Base-by-base conservation (phyloP, 2,113 vertebrate species). In the Lycaon pictus region DNA sequence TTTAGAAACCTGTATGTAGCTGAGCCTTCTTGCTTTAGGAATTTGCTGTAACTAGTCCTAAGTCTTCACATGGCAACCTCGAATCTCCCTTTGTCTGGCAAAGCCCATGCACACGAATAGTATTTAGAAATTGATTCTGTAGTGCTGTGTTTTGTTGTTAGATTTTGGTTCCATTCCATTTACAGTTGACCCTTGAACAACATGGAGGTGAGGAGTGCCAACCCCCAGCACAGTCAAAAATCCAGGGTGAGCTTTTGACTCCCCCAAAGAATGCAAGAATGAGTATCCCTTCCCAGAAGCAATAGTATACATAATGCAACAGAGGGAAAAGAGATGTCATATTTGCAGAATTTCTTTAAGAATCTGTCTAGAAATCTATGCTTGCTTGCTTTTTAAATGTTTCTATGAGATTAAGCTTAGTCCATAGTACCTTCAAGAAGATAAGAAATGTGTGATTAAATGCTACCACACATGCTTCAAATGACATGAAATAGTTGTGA, bases 301-400 rank as follows among this genome's bases (percentile, higher is more conserved):
- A 92, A 63, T 13, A 74, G 15, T 43, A 53, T 15, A 37, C 74
- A n/a, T 43, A 43, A 10, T 60, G n/a, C 72, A 86, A 27, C 22
- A 76, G 65, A 89, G 63, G 7, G 43, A 97, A 82, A 29, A 37
- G 67, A 69, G 53, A 43, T 29, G 15, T 20, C 10, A 35, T 74
- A 43, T 88, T 82, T 93, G 48, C 55, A 62, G 79, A 96, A 65
- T 83, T 71, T 63, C 48, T 76, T 56, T 25, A 82, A 86, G 60
- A 88, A 51, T 84, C 67, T 88, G 17, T 63, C 11, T 81, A 90
- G 29, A 93, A 95, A 76, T 88, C 55, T 79, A 27, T 62, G 67
- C n/a, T 83, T 95, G 22, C n/a, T 81, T 74, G 48, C 35, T 69
- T 97, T 74, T 27, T 67, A 65, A 53, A 92, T 58, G 22, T 88